phyloP scores from a whole-genome alignment of 2,888 invertebrate genomes.

The Zeuzera pyrina region DNA sequence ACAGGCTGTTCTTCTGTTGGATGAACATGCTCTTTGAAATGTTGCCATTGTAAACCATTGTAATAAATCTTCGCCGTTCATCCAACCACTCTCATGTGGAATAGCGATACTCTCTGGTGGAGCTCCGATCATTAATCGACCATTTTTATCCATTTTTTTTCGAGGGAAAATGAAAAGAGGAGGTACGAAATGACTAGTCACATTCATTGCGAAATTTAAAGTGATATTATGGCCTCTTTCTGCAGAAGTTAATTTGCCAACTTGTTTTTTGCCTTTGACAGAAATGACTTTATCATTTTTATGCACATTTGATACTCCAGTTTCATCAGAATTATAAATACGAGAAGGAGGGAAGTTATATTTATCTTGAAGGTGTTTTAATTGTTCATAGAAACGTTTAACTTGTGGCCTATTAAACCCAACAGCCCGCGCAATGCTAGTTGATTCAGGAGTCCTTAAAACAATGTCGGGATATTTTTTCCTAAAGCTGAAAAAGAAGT shows the following conservation, averaged over 20 bases:
- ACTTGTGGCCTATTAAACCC: conserved; percentile 11
- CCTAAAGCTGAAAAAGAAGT: conserved; percentile 5
- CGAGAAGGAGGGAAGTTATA: conserved; percentile 5
- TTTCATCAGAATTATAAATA: conserved; percentile 11
- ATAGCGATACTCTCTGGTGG: conserved; percentile 8
- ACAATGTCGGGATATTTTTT: conserved; percentile 9
- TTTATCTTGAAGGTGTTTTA: conserved; percentile 6
- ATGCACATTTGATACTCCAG: conserved; percentile 7
- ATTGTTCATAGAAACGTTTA: conserved; percentile 9
- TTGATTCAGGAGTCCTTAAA: conserved; percentile 9
- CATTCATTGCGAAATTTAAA: conserved; percentile 4
- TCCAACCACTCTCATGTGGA: conserved; percentile 10
- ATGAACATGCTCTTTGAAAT: conserved; percentile 4
- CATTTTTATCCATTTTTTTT: conserved; percentile 11
- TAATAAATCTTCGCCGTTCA: conserved; percentile 16
- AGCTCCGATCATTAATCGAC: conserved; percentile 10
- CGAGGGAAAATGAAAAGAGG: conserved; percentile 10
- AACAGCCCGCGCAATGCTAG: conserved; percentile 7
- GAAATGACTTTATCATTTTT: conserved; percentile 9
- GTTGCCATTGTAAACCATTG: conserved; percentile 9
- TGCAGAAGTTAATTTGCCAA: conserved; percentile 11
- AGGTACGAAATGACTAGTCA: conserved; percentile 6
- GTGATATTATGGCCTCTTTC: conserved; percentile 8
- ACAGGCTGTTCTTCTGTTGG: conserved; percentile 1
- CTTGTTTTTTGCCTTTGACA: conserved; percentile 8